Conservation (phyloP, 2,888 invertebrate genomes). For the Cactoblastis cactorum region DNA sequence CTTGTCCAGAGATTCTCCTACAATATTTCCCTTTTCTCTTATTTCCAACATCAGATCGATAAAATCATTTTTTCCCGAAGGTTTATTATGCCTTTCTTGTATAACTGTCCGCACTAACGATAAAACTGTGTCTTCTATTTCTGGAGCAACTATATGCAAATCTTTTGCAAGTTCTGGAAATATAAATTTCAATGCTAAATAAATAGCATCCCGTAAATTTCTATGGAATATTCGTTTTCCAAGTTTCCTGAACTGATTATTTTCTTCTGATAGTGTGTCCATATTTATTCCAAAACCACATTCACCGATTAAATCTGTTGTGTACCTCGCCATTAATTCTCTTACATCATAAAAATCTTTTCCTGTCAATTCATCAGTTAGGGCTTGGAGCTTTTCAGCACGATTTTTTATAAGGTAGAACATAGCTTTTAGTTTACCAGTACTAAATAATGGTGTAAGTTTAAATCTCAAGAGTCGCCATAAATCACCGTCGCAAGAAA, state of each 20-base stretch:
- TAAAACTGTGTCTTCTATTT: conserved; percentile 47
- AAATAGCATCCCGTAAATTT: conserved; percentile 42
- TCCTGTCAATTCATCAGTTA: conserved; percentile 44
- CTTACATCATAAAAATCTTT: conserved; percentile 52
- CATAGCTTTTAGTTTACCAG: conserved; percentile 64
- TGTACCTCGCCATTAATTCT: too few relatives aligned
- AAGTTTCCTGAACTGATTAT: conserved; percentile 58
- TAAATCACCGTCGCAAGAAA: conserved; percentile 62
- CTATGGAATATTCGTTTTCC: conserved; percentile 60
- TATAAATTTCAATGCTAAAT: conserved; percentile 43
- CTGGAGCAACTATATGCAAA: conserved; percentile 44
- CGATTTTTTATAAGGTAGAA: conserved; percentile 61
- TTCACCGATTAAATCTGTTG: too few relatives aligned
- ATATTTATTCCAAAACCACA: conserved; percentile 67
- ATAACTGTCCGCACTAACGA: conserved; percentile 48
- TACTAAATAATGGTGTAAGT: conserved; percentile 62
- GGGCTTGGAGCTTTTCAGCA: conserved; percentile 53
- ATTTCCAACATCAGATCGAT: conserved; percentile 62
- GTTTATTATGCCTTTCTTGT: conserved; percentile 49
- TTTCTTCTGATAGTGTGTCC: conserved; percentile 55
- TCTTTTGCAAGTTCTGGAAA: conserved; percentile 59
- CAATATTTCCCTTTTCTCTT: conserved; percentile 53
- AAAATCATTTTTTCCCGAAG: conserved; percentile 62
- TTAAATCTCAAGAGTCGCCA: conserved; percentile 64
- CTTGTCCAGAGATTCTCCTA: conserved; percentile 55